Conservation (phyloP, 1,140 invertebrate genomes). For the Muscidifurax raptorellus region DNA sequence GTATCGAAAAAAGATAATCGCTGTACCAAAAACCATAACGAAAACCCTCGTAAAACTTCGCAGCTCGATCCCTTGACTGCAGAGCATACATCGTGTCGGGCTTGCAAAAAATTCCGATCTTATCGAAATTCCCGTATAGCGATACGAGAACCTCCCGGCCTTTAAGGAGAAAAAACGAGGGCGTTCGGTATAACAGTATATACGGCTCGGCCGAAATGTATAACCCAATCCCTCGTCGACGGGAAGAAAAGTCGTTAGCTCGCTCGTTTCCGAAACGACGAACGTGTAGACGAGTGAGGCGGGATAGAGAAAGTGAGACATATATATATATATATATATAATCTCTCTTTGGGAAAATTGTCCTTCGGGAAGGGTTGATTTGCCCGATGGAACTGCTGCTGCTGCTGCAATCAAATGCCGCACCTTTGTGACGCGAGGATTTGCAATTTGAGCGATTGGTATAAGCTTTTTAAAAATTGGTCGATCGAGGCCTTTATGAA, state of each 20-base stretch:
- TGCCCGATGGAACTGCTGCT: no score
- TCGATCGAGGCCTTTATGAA: no score
- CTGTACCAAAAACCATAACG: not conserved
- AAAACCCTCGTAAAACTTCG: not conserved
- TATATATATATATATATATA: no score
- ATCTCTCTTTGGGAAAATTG: conserved; percentile 26
- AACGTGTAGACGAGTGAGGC: not conserved
- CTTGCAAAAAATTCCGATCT: not conserved
- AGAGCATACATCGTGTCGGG: no score
- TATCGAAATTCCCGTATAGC: not conserved
- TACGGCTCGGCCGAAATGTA: not conserved
- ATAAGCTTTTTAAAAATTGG: no score
- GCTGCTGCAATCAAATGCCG: no score
- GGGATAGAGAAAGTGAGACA: not conserved
- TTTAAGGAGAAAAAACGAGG: not conserved
- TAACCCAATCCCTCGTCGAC: not conserved
- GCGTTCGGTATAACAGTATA: not conserved
- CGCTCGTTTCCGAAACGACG: not conserved
- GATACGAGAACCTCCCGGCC: not conserved
- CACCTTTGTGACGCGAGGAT: no score
- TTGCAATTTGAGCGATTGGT: no score
- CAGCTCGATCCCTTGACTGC: not conserved
- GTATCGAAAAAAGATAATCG: not conserved
- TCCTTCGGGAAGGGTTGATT: not conserved
- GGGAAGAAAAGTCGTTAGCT: conserved; percentile 22